A percentile compares a stretch with the other conserved stretches of the same genome.
Evolutionary conservation across 2,113 vertebrate genomes (phyloP).

Genomic region (Phylloscopus trochilus): DNA sequence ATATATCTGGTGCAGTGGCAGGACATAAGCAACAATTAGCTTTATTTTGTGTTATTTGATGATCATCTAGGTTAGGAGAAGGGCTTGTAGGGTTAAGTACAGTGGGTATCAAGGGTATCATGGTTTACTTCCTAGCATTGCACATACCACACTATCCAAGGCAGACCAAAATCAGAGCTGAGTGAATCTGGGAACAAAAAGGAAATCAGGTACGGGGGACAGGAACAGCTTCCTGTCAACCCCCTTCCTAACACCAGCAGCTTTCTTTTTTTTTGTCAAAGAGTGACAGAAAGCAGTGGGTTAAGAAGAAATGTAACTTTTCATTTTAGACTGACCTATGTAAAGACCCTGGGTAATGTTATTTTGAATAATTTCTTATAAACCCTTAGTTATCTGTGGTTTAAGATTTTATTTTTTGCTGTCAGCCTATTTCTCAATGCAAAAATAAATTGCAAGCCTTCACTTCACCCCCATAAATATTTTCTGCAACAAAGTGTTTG

Average conservation of each 20-base stretch:
- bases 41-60: background rate
- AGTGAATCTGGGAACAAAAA: background rate
- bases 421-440: background rate
- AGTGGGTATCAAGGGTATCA: background rate
- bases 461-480: background rate
- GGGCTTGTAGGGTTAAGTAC: background rate
- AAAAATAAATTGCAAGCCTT: background rate
- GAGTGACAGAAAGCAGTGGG: background rate
- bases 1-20: background rate
- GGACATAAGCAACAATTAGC: background rate
- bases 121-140: background rate
- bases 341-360: background rate
- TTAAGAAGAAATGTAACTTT: background rate
- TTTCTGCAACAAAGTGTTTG: constrained; percentile 18
- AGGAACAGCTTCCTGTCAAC: background rate
- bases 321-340: background rate
- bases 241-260: background rate
- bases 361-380: background rate
- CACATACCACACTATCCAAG: background rate
- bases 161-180: background rate
- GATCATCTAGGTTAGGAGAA: background rate
- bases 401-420: background rate
- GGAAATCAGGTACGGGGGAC: background rate
- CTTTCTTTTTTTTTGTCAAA: background rate
- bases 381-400: background rate